Conservation (phyloP, 2,797 vertebrate species). For the Mustela erminea region DNA sequence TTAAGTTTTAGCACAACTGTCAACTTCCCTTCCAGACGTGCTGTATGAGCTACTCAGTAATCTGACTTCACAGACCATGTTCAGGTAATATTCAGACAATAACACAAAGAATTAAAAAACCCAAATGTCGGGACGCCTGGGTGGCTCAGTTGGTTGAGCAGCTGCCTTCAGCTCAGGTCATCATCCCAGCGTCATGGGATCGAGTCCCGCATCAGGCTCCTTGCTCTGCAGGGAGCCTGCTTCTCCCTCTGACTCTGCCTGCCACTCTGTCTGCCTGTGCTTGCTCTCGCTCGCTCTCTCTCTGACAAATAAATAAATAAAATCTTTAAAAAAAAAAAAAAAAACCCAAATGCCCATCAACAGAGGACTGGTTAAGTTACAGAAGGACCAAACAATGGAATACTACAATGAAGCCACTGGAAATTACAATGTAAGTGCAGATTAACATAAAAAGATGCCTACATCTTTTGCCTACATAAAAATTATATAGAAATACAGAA, state of each 20-base stretch:
- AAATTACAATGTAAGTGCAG: background rate
- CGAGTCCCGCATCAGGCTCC: no score
- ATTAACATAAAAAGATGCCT: background rate
- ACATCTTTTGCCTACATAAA: background rate
- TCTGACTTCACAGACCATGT: background rate
- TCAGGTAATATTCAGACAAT: background rate
- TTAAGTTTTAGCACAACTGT: background rate
- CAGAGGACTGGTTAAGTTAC: background rate
- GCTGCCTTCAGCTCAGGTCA: no score
- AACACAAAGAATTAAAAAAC: background rate
- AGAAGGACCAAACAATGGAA: background rate
- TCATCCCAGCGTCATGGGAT: no score
- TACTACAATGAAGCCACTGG: background rate
- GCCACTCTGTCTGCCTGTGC: no score
- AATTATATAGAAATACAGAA: background rate
- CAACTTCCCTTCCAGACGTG: slow-evolving; percentile 30
- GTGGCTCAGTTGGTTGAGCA: no score
- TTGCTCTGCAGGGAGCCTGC: no score
- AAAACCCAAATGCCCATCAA: background rate
- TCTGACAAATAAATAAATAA: no score
- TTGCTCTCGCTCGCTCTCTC: no score
- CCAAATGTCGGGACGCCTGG: background rate
- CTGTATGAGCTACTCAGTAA: background rate
- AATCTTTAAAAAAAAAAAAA: background rate
- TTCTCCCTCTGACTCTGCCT: no score